phyloP scores from a whole-genome alignment of 2,888 invertebrate species.

The Drosophila recens region DNA sequence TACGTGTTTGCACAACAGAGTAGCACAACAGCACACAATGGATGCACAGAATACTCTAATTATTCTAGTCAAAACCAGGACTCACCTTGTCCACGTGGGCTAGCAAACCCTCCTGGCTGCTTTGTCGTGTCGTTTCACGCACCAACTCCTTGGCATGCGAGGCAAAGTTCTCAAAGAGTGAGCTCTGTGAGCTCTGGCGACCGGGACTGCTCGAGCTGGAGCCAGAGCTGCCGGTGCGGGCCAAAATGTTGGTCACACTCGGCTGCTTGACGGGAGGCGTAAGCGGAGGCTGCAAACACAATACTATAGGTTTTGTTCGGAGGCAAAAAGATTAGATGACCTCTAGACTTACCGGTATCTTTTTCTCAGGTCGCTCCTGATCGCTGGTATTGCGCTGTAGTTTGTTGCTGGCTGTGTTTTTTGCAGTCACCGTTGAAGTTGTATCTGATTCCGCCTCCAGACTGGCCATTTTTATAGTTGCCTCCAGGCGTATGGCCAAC shows the following conservation, averaged over 20 bases:
- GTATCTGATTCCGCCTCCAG: conserved; percentile 90
- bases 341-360: conserved; percentile 77
- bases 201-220: conserved; percentile 86
- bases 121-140: conserved; percentile 94
- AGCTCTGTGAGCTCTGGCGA: conserved; percentile 93
- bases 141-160: conserved; percentile 95
- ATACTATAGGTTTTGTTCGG: not conserved
- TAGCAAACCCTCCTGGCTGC: conserved; percentile 94
- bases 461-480: conserved; percentile 81
- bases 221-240: conserved; percentile 88
- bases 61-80: not conserved
- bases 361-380: conserved; percentile 71
- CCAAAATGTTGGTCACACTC: conserved; percentile 86
- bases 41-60: conserved; percentile 23
- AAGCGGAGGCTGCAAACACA: conserved; percentile 62
- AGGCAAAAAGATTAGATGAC: not conserved
- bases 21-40: conserved; percentile 43
- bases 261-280: conserved; percentile 79
- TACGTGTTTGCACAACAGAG: conserved; percentile 33
- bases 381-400: conserved; percentile 80
- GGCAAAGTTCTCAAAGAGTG: conserved; percentile 94
- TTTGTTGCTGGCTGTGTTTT: conserved; percentile 88
- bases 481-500: conserved; percentile 78
- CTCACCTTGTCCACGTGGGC: conserved; percentile 96
- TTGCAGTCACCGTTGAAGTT: conserved; percentile 90